Evolutionary conservation across 2,113 vertebrate species (phyloP), one percentile per base, ranked within the genome.

Genomic region (Plectropomus leopardus): DNA sequence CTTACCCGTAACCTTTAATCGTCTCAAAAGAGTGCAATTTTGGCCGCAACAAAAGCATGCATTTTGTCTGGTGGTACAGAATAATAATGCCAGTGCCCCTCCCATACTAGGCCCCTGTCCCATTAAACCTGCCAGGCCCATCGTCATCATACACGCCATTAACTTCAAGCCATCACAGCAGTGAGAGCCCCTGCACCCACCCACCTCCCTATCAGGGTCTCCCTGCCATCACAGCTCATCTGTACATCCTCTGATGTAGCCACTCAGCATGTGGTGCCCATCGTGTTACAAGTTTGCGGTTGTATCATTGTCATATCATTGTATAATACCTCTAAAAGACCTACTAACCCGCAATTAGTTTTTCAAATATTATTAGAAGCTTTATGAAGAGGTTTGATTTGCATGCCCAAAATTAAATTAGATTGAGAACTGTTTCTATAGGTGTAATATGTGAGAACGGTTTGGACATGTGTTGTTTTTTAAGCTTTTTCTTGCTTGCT

Each of bases 141-240:
- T 71, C 16, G 15, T 66, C 84, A 82, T 88, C 72, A 78, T 57
- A 90, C 86, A 86, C 50, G 3, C 84, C 80, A 92, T 90, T 91
- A 90, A 90, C 65, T 87, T 65, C 45, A 76, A 61, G 42, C 67
- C 76, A 75, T 47, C 68, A 32, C 50, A 55, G 69, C 54, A 87
- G 73, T 55, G 55, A 70, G 72, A 82, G 53, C 28, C 63, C 64
- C 63, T 17, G 16, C 48, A 51, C 55, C 24, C 11, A 55, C 57
- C 50, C 45, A 48, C 59, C 55, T 53, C 36, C 24, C 71, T 28
- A 30, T 23, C 16, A 60, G 72, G 40, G 59, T 54, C 77, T 34
- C 34, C 54, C 58, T 28, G 16, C 24, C 69, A 59, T 68, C 59
- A 64, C 19, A 59, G 48, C 63, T 32, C 19, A 50, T 61, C 60